Evolutionary conservation across 2,888 invertebrate species (phyloP), one percentile per base, ranked within the genome.

Genomic region (Hydroisotoma schaefferi): DNA sequence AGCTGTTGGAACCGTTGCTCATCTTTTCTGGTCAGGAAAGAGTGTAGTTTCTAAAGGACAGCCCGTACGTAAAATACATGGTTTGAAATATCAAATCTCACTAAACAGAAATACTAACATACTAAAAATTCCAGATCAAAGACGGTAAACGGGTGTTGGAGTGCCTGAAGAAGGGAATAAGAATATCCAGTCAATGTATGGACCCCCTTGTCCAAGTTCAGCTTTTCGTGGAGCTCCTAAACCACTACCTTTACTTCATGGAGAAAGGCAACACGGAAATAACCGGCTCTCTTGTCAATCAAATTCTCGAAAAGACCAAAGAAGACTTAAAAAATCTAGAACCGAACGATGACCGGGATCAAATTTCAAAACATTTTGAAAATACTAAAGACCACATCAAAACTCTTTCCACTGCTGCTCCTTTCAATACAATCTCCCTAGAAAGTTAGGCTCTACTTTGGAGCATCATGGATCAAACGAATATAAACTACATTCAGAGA

Each of bases 121-220:
- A n/a, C n/a, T n/a, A n/a, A n/a, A n/a, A 15, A 46, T 53, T 52
- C n/a, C 74, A 92, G 80, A 84, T 94, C 77, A 88, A 88, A 71
- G 94, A 99, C 76, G 90, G 92, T 2, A 87, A 89, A 70, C 85
- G 92, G 27, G 97, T 93, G 0, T 81, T 94, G 47, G 98, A 98
- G 75, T 98, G 97, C 76, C 80, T 99, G 70, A 94, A 94, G 79
- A 97, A 95, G 77, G 93, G 93, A 10, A 87, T 92, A 3, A 85
- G 94, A 57, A 95, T 98, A 59, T 94, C 95, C 0, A 91, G 90
- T 71, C 97, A 99, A 75, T 98, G 98, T 75, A 92, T 99, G 90
- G 99, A 99, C 79, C 86, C 87, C 20, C 88, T 90, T 2, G 94
- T 97, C 5, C 97, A 98, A 80, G 92, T 94, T 23, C 97, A 98